A percentile compares a stretch with the other conserved stretches of the same genome.
Evolutionary conservation across 2,888 invertebrate species (phyloP).

Genomic region (Adela reaumurella): DNA sequence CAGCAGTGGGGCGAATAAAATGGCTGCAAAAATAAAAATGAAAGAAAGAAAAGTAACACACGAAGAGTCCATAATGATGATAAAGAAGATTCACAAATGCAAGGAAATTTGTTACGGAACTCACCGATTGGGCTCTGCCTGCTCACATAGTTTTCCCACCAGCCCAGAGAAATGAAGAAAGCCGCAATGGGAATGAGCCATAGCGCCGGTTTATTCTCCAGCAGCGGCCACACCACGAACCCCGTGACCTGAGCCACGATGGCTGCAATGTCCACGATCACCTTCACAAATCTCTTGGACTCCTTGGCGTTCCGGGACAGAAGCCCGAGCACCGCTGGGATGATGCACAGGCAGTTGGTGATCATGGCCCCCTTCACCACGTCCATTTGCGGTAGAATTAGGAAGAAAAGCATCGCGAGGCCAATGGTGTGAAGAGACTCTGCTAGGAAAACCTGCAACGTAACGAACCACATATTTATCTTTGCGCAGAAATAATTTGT

Average conservation of each 20-base stretch:
- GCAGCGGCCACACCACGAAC: conserved; percentile 87
- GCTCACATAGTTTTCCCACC: conserved; percentile 98
- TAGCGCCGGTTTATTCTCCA: conserved; percentile 69
- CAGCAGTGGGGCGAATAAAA: too few species aligned
- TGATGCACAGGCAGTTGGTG: conserved; percentile 90
- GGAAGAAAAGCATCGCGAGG: conserved; percentile 79
- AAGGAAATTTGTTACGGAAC: too few species aligned
- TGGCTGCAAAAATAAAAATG: too few species aligned
- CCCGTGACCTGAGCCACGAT: conserved; percentile 87
- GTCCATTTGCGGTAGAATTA: conserved; percentile 87
- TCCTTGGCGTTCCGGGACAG: conserved; percentile 81
- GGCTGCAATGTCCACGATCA: conserved; percentile 79
- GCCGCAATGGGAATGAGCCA: conserved; percentile 87
- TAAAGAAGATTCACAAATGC: too few species aligned
- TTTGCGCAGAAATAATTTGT: too few species aligned
- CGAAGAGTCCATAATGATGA: too few species aligned
- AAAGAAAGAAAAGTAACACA: too few species aligned
- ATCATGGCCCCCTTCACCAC: conserved; percentile 94
- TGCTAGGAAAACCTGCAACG: conserved; percentile 65
- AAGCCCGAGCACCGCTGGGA: conserved; percentile 76
- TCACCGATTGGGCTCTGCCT: conserved; percentile 77
- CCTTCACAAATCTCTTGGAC: conserved; percentile 71
- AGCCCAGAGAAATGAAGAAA: conserved; percentile 84
- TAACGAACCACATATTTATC: too few species aligned
- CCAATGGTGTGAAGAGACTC: conserved; percentile 90